Conservation (phyloP, 2,113 vertebrate genomes). For the Gymnobelideus leadbeateri region DNA sequence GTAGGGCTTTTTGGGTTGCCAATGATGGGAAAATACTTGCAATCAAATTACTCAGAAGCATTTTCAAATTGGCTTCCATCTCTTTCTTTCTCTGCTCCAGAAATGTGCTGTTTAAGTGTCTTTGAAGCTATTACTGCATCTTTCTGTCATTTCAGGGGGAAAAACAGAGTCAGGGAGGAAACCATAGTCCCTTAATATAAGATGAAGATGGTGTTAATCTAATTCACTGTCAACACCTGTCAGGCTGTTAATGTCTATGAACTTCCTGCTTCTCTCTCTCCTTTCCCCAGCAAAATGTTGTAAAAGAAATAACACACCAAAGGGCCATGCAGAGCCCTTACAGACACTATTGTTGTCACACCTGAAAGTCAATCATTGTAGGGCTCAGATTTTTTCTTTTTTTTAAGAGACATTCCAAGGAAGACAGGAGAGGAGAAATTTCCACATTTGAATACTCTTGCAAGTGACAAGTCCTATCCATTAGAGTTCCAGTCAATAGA, state of each 20-base stretch:
- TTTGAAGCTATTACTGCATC: constrained; percentile 19
- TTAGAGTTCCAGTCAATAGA: constrained; percentile 66
- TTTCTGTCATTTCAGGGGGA: constrained; percentile 17
- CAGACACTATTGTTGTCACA: accelerated
- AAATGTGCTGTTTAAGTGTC: constrained; percentile 5
- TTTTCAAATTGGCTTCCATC: background rate
- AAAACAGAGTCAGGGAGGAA: constrained; percentile 8
- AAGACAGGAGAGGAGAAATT: background rate
- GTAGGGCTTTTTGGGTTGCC: background rate
- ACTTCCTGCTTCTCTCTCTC: background rate
- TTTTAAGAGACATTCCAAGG: constrained; percentile 6
- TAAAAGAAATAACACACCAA: background rate
- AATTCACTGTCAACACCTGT: background rate
- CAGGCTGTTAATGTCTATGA: constrained; percentile 17
- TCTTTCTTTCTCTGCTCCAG: background rate
- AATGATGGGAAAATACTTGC: constrained; percentile 31
- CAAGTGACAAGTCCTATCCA: constrained; percentile 27
- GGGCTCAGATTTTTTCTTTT: background rate
- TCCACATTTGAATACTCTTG: constrained; percentile 41
- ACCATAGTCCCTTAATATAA: background rate
- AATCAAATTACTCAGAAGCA: constrained; percentile 35
- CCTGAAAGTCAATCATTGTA: background rate
- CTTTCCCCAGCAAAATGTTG: background rate
- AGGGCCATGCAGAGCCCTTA: background rate
- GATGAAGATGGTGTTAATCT: constrained; percentile 17